phyloP scores from a whole-genome alignment of 2,888 invertebrate genomes.

The Belgica antarctica region DNA sequence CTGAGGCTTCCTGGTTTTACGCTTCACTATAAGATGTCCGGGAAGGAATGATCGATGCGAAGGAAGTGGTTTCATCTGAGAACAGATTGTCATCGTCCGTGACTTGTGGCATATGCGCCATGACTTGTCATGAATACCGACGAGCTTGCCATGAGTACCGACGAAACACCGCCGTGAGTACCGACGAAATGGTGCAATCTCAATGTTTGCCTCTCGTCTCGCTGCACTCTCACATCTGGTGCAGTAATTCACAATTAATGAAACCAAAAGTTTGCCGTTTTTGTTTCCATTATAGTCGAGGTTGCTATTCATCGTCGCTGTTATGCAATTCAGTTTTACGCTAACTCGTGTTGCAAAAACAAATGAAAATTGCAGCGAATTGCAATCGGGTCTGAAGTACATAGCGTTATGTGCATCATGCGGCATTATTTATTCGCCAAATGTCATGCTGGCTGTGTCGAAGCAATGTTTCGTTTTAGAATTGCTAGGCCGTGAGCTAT shows the following conservation, averaged over 20 bases:
- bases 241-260: slow-evolving; percentile 2
- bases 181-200: not conserved
- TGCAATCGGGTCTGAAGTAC: not conserved
- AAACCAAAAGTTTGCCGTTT: slow-evolving; percentile 14
- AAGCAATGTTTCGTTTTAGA: not conserved
- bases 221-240: slow-evolving; percentile 10
- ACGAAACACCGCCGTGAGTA: too few species aligned
- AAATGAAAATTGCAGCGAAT: not conserved
- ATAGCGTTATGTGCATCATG: not conserved
- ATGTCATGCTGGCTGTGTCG: not conserved
- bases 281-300: slow-evolving; percentile 25
- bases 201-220: not conserved
- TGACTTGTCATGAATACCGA: too few species aligned
- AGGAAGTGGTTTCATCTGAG: slow-evolving; percentile 9
- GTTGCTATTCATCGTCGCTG: slow-evolving; percentile 9
- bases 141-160: too few species aligned
- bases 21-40: not conserved
- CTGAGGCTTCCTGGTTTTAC: not conserved
- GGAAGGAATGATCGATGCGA: not conserved
- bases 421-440: not conserved
- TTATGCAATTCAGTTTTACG: slow-evolving; percentile 5
- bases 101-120: too few species aligned
- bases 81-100: not conserved
- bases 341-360: slow-evolving; percentile 19
- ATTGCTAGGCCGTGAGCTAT: too few species aligned